Percentiles rank a stretch among this genome's conserved stretches.
Evolutionary conservation across 2,888 invertebrate species (phyloP).

Genomic region (Clitarchus hookeri): DNA sequence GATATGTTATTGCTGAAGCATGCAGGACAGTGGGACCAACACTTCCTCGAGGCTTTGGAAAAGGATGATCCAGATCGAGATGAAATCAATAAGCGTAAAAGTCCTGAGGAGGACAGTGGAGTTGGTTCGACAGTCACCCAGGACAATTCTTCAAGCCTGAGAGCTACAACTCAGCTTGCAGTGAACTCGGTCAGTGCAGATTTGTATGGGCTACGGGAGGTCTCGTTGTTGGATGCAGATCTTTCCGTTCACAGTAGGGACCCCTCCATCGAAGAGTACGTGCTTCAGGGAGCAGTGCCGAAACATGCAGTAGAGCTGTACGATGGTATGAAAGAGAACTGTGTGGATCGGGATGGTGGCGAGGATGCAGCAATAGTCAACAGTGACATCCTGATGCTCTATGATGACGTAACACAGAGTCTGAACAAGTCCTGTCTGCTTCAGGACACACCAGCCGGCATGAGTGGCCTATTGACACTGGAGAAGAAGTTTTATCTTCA

Average conservation of each 20-base stretch:
- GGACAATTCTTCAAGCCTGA: conserved; percentile 41
- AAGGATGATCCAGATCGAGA: conserved; percentile 56
- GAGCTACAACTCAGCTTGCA: conserved; percentile 22
- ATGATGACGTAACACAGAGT: conserved; percentile 31
- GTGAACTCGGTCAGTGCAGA: conserved; percentile 35
- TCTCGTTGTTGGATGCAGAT: not conserved
- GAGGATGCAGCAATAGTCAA: conserved; percentile 44
- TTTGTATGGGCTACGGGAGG: conserved; percentile 34
- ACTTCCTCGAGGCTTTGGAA: conserved; percentile 57
- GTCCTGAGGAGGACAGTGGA: conserved; percentile 45
- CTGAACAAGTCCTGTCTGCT: conserved; percentile 23
- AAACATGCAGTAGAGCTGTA: conserved; percentile 61
- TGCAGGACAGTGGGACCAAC: conserved; percentile 68
- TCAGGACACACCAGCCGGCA: conserved; percentile 20
- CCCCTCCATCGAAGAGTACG: conserved; percentile 62
- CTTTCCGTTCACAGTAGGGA: conserved; percentile 33
- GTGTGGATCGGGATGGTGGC: conserved; percentile 49
- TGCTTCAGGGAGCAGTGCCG: conserved; percentile 67
- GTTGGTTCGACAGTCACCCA: conserved; percentile 39
- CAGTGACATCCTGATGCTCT: conserved; percentile 24
- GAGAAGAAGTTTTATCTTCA: conserved; percentile 37
- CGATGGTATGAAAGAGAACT: conserved; percentile 49
- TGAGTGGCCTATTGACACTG: conserved; percentile 21
- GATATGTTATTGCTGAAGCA: conserved; percentile 69
- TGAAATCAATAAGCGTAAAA: conserved; percentile 47